Base-by-base conservation (phyloP, 2,888 invertebrate genomes). In the Melanostoma scalare region DNA sequence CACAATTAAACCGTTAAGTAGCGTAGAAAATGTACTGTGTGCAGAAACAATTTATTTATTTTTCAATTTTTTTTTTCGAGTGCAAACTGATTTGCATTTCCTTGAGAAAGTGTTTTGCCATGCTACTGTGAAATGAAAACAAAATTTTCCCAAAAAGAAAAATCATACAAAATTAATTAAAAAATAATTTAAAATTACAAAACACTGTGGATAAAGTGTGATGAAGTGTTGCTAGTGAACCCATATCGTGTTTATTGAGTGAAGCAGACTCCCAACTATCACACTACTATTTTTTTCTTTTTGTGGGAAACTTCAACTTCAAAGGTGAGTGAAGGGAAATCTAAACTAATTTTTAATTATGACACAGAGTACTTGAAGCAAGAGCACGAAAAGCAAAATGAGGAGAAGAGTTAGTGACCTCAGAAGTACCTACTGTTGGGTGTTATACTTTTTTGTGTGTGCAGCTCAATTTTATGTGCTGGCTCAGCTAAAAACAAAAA, bases 341-440 rank as follows among this genome's bases (percentile, higher is more conserved):
- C 77, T 71, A 53, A 67, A 76, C 56, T 69, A 50, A 63, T 74
- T 78, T 82, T 78, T 77, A 78, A 84, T 84, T 84, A 84, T 74
- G 68, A 61, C 72, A 61, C 55, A 76, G 52, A 20, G 60, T 2
- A 35, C 35, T 44, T 35, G 65, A 6, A 44, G 61, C 31, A 58
- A 8, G 5, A 53, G 10, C 38, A 40, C 50, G 42, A 42, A 42
- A 3, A 35, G 52, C 20, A 38, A 38, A 30, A 53, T 1, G 50
- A 20, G 48, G 9, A 50, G 30, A 36, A 38, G 6, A 74, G 78
- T 78, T 68, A 74, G 38, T 75, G 75, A 80, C 69, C 69, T 61
- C 46, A 40, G 71, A 56, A 53, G 61, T 36, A 67, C 42, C 9
- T 60, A n/a, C 30, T 20, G 67, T 56, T 38, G 55, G 72, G 76